phyloP scores from a whole-genome alignment of 1,140 invertebrate species.

The Drosophila elegans region DNA sequence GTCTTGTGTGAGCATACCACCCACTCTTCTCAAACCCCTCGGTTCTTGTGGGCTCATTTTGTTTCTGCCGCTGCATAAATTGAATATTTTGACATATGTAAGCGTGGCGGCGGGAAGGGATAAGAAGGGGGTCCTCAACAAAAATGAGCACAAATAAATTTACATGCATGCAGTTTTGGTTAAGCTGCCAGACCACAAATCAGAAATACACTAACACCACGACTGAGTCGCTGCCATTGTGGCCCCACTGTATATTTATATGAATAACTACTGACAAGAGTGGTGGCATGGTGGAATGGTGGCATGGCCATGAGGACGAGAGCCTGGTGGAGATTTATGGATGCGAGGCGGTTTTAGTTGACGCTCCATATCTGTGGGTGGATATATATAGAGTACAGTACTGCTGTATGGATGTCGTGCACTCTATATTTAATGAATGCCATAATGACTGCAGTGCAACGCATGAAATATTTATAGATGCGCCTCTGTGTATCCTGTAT shows the following conservation, averaged over 20 bases:
- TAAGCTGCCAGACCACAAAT: conserved; percentile 83
- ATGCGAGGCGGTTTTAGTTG: conserved; percentile 68
- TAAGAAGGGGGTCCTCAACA: conserved; percentile 29
- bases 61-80: conserved; percentile 79
- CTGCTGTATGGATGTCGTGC: conserved; percentile 41
- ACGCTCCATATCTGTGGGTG: conserved; percentile 24
- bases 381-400: neutral
- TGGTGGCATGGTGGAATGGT: conserved; percentile 36
- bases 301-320: conserved; percentile 32
- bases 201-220: conserved; percentile 79
- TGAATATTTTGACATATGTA: conserved; percentile 84
- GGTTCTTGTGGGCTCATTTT: conserved; percentile 68
- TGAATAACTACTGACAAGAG: conserved; percentile 74
- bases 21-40: conserved; percentile 28
- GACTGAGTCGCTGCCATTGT: conserved; percentile 28
- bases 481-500: conserved; percentile 36
- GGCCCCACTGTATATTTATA: conserved; percentile 46
- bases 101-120: conserved; percentile 50
- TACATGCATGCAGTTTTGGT: conserved; percentile 80
- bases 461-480: conserved; percentile 80
- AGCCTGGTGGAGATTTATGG: conserved; percentile 68
- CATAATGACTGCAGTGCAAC: conserved; percentile 82
- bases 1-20: conserved; percentile 1
- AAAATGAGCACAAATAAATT: conserved; percentile 83
- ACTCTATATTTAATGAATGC: conserved; percentile 80